A percentile compares a stretch with the other conserved stretches of the same genome.
These are phyloP conservation scores for Ornithorhynchus anatinus DNA, from an alignment of 2,113 vertebrate species.

Conservation along the genomic window DNA sequence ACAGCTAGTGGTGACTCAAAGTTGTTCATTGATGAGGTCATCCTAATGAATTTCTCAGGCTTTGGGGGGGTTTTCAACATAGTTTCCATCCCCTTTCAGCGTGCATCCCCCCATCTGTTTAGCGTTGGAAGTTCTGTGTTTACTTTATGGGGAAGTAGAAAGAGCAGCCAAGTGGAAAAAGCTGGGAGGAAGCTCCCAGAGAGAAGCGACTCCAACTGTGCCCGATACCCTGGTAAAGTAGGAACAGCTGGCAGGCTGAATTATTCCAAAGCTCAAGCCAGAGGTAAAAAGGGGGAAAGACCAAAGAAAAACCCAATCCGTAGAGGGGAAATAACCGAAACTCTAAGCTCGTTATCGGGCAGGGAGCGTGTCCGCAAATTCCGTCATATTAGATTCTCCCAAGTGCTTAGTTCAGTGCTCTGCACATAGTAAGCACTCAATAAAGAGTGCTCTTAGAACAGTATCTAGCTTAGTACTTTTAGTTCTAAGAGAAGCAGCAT, in stretches of 20 bases:
- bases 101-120: constrained; percentile 6
- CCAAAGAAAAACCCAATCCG: not conserved
- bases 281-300: not conserved
- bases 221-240: not conserved
- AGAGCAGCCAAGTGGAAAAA: not conserved
- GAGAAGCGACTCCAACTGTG: not conserved
- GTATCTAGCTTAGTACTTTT: too few species aligned
- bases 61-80: not conserved
- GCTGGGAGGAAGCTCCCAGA: not conserved
- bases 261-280: not conserved
- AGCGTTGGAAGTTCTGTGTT: not conserved
- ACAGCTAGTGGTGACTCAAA: not conserved
- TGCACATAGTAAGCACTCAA: too few species aligned
- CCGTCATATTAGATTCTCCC: too few species aligned
- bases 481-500: too few species aligned
- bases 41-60: not conserved
- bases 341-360: too few species aligned
- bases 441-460: too few species aligned
- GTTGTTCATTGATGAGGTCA: not conserved
- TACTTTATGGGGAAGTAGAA: not conserved
- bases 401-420: too few species aligned
- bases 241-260: not conserved
- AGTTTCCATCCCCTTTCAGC: not conserved
- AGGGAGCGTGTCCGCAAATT: too few species aligned
- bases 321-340: not conserved